These are phyloP conservation scores for Poecilia picta DNA, from an alignment of 2,797 vertebrate genomes.

Conservation along the genomic window DNA sequence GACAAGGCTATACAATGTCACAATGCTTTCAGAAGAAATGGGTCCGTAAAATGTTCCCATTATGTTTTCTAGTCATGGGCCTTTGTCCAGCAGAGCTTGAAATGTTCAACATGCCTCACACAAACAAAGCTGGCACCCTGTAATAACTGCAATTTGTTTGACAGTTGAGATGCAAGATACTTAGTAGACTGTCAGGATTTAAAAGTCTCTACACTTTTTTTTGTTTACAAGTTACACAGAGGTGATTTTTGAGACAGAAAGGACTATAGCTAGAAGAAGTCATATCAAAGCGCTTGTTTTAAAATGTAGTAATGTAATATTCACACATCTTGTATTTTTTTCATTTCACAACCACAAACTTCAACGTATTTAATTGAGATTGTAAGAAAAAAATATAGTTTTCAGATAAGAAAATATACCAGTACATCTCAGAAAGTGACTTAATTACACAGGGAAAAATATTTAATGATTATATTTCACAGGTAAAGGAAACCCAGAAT, in stretches of 20 bases:
- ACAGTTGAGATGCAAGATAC: conserved; percentile 16
- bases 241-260: conserved; percentile 3
- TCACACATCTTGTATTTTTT: background rate
- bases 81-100: conserved; percentile 6
- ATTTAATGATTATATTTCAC: no score
- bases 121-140: conserved; percentile 4
- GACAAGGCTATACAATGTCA: background rate
- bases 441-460: no score
- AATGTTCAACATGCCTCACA: conserved; percentile 7
- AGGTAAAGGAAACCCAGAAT: no score
- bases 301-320: background rate
- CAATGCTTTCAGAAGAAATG: conserved; percentile 5
- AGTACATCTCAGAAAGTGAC: background rate
- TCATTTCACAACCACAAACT: background rate
- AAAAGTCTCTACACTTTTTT: conserved; percentile 24
- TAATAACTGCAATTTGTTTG: conserved; percentile 24
- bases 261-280: conserved; percentile 18
- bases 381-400: background rate
- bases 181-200: conserved; percentile 4
- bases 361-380: background rate
- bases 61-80: conserved; percentile 10
- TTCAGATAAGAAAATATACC: background rate
- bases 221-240: conserved; percentile 19
- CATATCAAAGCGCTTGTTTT: conserved; percentile 7
- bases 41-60: conserved; percentile 2